Base-by-base conservation (phyloP, 2,888 invertebrate species). In the Brachypalpus laphriformis region DNA sequence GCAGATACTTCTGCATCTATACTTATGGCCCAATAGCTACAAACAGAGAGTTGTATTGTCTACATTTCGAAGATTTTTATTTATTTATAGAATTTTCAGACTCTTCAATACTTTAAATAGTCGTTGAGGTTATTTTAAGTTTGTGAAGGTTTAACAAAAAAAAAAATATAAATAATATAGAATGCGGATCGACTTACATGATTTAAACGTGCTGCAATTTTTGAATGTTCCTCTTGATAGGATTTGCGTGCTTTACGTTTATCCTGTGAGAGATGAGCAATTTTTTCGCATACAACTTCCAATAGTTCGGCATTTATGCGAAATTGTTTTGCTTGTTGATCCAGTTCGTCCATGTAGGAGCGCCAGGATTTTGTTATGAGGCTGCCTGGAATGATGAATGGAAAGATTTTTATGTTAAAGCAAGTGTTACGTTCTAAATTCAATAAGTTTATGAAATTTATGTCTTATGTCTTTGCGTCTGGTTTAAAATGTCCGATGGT, bases 201-300 rank as follows among this genome's bases (percentile, higher is more conserved):
- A 88, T 95, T 94, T 89, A 97, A 95, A 90, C 97, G 96, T 72
- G 95, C 94, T 63, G 96, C 95, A 89, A 97, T 96, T 91, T 97
- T 95, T 80, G 94, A 94, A 90, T 98, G 96, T 90, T 98, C 98
- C 90, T 98, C 98, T 89, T 96, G 96, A 90, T 98, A 98, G 65
- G 94, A 93, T 91, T 98, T 98, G 88, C 96, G 94, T 3, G 97
- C 95, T 91, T 96, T 95, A 89, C 97, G 94, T 91, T 98, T 96
- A 90, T 98, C 98, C n/a, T 94, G 94, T 91, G 97, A 96, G 76
- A 98, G 94, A 45, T 95, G 93, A 87, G 94, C 94, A 87, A 98
- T 93, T 87, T 96, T 95, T 89, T 98, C 98, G 9, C 97, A 97
- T 86, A 96, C 94, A 28, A 94, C 95, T 90, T 97, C 97, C 88